phyloP scores from a whole-genome alignment of 2,888 invertebrate species.

The Pterostichus niger region DNA sequence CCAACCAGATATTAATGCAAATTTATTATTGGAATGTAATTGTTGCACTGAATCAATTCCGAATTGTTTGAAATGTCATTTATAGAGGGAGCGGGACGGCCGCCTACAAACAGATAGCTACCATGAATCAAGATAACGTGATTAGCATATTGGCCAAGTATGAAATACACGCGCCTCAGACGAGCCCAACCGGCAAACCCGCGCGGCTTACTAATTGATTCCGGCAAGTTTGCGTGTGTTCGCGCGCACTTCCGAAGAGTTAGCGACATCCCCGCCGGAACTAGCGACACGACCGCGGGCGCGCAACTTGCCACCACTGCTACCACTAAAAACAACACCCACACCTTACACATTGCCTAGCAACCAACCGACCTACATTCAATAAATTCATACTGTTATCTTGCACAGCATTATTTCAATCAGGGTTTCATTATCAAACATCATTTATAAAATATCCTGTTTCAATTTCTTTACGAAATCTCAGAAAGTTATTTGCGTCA shows the following conservation, averaged over 20 bases:
- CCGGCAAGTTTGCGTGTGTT: constrained; percentile 56
- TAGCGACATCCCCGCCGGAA: constrained; percentile 40
- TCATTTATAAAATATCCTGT: too few relatives aligned
- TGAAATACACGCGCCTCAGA: constrained; percentile 44
- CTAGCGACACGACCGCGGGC: constrained; percentile 26
- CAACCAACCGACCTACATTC: constrained; percentile 13
- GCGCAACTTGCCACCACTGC: constrained; percentile 9
- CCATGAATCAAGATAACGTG: constrained; percentile 64
- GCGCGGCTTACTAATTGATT: constrained; percentile 55
- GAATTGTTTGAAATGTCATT: constrained; percentile 66
- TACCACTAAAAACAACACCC: constrained; percentile 38
- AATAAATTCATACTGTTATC: constrained; percentile 21
- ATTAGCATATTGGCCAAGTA: constrained; percentile 64
- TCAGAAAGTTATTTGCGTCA: too few relatives aligned
- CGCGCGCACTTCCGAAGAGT: constrained; percentile 57
- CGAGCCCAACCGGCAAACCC: constrained; percentile 23
- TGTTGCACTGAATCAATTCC: constrained; percentile 67
- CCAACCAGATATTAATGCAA: constrained; percentile 67
- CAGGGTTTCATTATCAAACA: too few relatives aligned
- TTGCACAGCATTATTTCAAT: not conserved
- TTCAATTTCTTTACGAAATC: too few relatives aligned
- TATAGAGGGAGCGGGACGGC: constrained; percentile 35
- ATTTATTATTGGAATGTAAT: constrained; percentile 67
- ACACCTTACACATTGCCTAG: too few relatives aligned
- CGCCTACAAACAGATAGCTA: constrained; percentile 62